Conservation (phyloP, 2,888 invertebrate species). For the Saturnia japonica region DNA sequence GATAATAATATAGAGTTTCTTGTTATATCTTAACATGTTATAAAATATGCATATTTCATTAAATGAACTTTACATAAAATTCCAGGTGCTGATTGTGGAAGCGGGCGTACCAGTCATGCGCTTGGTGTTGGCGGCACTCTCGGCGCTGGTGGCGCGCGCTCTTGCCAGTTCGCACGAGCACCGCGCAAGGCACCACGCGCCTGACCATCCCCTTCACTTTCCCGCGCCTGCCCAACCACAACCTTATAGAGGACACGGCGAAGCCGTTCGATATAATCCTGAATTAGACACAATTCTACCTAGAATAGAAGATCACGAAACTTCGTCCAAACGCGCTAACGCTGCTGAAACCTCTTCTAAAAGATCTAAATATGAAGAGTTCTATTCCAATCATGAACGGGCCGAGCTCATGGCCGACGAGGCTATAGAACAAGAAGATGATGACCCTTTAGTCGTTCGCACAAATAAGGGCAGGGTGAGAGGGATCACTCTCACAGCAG, state of each 20-base stretch:
- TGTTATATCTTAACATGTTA: too few relatives aligned
- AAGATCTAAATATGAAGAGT: constrained; percentile 67
- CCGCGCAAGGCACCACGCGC: constrained; percentile 77
- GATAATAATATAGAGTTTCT: too few relatives aligned
- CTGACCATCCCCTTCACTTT: constrained; percentile 67
- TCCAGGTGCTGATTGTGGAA: constrained; percentile 74
- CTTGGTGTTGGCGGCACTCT: constrained; percentile 75
- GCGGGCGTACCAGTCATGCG: constrained; percentile 73
- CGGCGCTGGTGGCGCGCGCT: constrained; percentile 75
- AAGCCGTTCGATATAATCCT: constrained; percentile 80
- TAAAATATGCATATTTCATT: neutral
- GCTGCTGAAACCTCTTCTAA: constrained; percentile 69
- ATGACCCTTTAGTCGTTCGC: constrained; percentile 88
- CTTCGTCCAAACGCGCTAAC: constrained; percentile 67
- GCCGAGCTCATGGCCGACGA: constrained; percentile 69
- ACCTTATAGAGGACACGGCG: constrained; percentile 80
- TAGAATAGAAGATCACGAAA: constrained; percentile 69
- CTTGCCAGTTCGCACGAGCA: constrained; percentile 76
- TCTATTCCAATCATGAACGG: constrained; percentile 71
- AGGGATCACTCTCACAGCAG: constrained; percentile 88
- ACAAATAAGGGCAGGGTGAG: constrained; percentile 90
- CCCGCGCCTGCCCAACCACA: constrained; percentile 67
- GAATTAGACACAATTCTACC: constrained; percentile 79
- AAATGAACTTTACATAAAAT: constrained; percentile 21
- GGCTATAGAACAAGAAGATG: constrained; percentile 69